Base-by-base conservation (phyloP, 2,888 invertebrate species). In the Ectemnius cavifrons region DNA sequence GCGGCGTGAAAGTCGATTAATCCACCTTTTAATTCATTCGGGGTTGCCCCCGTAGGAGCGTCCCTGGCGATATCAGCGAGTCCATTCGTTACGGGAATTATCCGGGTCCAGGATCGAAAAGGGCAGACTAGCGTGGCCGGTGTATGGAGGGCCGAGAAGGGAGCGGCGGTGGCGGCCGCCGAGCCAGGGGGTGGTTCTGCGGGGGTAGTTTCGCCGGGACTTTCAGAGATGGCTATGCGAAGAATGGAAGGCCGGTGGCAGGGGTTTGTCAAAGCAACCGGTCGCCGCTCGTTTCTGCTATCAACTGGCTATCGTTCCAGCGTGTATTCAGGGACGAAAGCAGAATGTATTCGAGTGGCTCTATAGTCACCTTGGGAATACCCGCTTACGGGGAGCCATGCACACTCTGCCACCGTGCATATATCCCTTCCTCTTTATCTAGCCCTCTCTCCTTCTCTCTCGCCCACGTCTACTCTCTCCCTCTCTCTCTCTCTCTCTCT, bases 21-120 rank as follows among this genome's bases (percentile, higher is more conserved):
- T 83, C 81, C 79, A 78, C 78, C 79, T 82, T 86, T 86, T 86
- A 86, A 85, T 83, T 83, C 82, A 74, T 80, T 78, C 76, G 5
- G 62, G 77, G 76, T 61, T 73, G 47, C 60, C 20, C 46, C 11
- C 37, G 37, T 59, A 49, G 28, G n/a, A 20, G 28, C 27, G 18
- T 47, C 62, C 20, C 73, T 75, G 37, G 74, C 76, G 79, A 77
- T 70, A 77, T 77, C 77, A 77, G 77, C 70, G 58, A 75, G 78
- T 79, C 79, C 63, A 63, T 63, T 83, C 84, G 87, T 87, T 84
- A 82, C 84, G 83, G 81, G 83, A 86, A 86, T 86, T 86, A 87
- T 85, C 85, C 83, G 75, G 75, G 75, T 71, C 80, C 58, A 75
- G 75, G 77, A 83, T 84, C 82, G 81, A 82, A 85, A 86, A 86